Conservation (phyloP, 2,113 vertebrate genomes). For the Psilopogon haemacephalus region DNA sequence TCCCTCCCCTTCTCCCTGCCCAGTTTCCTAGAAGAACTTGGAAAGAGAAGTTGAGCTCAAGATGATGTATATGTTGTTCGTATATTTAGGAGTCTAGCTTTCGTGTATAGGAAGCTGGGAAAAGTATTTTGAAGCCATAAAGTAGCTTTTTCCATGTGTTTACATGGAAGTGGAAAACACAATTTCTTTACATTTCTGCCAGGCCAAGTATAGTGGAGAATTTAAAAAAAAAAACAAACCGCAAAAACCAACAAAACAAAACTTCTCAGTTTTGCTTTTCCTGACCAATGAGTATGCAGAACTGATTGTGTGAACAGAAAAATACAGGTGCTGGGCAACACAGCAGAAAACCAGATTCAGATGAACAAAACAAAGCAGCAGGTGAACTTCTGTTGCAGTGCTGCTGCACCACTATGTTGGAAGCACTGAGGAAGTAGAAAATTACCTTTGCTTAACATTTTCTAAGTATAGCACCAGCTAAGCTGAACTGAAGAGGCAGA, state of each 20-base stretch:
- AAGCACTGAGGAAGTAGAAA: not conserved
- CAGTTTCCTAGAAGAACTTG: not conserved
- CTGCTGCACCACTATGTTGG: not conserved
- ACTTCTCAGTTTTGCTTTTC: too few species aligned
- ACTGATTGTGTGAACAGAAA: too few species aligned
- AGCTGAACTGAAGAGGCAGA: not conserved
- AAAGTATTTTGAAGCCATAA: not conserved
- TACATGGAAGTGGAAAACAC: not conserved
- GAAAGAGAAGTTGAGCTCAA: not conserved
- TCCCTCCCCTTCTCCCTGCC: too few species aligned
- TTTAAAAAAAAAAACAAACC: too few species aligned
- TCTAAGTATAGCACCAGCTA: too few species aligned
- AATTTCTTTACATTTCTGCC: not conserved
- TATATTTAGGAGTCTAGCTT: not conserved
- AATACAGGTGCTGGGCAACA: not conserved
- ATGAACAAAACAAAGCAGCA: not conserved
- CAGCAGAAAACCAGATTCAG: not conserved
- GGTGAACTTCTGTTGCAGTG: not conserved
- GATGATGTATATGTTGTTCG: not conserved
- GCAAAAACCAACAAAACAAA: too few species aligned
- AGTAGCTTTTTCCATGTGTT: not conserved
- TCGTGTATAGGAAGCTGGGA: not conserved
- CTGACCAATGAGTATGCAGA: not conserved
- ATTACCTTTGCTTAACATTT: too few species aligned
- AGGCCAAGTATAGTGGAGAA: not conserved